Evolutionary conservation across 2,888 invertebrate genomes (phyloP).

Genomic region (Arenicola marina): DNA sequence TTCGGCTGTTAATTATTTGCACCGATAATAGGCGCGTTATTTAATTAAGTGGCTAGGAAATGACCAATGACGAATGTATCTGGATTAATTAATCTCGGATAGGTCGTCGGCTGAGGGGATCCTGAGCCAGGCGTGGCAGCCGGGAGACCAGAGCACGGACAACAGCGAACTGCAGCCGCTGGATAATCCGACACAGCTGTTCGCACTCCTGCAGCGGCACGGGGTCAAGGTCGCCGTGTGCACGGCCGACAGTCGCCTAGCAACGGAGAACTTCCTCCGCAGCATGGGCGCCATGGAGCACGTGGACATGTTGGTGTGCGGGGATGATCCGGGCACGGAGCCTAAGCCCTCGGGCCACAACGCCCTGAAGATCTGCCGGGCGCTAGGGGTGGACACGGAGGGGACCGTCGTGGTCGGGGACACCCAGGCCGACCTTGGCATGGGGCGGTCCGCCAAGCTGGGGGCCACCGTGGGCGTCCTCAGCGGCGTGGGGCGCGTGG

Average conservation of each 20-base stretch:
- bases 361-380: conserved; percentile 52
- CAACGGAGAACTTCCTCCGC: conserved; percentile 41
- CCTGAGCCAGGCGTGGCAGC: neutral
- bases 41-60: no score
- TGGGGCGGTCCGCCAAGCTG: conserved; percentile 60
- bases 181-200: conserved; percentile 16
- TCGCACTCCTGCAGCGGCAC: conserved; percentile 47
- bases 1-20: no score
- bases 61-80: no score
- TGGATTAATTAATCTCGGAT: no score
- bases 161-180: conserved; percentile 7
- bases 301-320: conserved; percentile 63
- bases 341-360: conserved; percentile 61
- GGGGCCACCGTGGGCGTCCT: conserved; percentile 61
- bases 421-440: conserved; percentile 60
- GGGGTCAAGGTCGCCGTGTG: conserved; percentile 62
- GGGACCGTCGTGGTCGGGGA: conserved; percentile 62
- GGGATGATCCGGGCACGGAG: conserved; percentile 59
- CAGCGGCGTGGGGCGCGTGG: conserved; percentile 47
- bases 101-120: neutral
- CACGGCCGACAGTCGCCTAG: conserved; percentile 57
- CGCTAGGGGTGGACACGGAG: conserved; percentile 42
- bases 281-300: conserved; percentile 42
- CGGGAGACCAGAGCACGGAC: neutral
- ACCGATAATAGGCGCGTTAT: no score